A percentile compares a stretch with the other conserved stretches of the same genome.
These are phyloP conservation scores for Monopterus albus DNA, from an alignment of 2,113 vertebrate genomes.

Conservation along the genomic window DNA sequence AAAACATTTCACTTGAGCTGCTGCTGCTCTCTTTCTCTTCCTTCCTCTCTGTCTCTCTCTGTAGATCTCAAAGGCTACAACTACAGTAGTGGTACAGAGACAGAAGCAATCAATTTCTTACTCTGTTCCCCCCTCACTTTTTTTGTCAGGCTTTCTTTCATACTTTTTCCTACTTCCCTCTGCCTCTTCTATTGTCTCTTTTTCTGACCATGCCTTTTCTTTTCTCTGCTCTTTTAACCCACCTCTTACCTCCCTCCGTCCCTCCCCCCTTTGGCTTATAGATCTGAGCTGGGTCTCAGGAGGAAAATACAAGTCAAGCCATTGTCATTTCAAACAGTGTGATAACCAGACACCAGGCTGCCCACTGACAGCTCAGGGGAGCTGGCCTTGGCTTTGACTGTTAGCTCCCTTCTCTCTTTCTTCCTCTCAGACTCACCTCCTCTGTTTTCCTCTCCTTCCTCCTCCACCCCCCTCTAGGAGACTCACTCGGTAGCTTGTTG, in stretches of 20 bases:
- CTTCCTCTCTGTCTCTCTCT: constrained; percentile 66
- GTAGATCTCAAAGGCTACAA: constrained; percentile 70
- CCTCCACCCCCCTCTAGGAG: not conserved
- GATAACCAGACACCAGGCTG: constrained; percentile 84
- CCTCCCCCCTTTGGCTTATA: constrained; percentile 64
- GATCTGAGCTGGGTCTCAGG: constrained; percentile 78
- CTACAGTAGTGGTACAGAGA: constrained; percentile 53
- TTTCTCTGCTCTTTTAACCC: constrained; percentile 42
- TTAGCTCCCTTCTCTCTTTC: constrained; percentile 63
- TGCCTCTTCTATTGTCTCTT: constrained; percentile 38
- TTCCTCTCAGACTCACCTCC: constrained; percentile 47
- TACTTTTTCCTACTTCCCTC: constrained; percentile 38
- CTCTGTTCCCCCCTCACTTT: constrained; percentile 17
- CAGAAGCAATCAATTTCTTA: constrained; percentile 60
- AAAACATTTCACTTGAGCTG: constrained; percentile 66
- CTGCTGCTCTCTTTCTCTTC: constrained; percentile 46
- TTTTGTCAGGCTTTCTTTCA: constrained; percentile 44
- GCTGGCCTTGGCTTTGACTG: constrained; percentile 81
- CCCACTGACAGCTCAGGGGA: constrained; percentile 78
- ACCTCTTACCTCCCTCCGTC: not conserved
- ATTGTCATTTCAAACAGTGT: constrained; percentile 87
- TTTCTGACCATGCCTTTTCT: constrained; percentile 62
- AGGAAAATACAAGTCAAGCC: constrained; percentile 85
- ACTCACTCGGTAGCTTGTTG: constrained; percentile 49
- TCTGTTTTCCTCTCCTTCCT: constrained; percentile 31